Evolutionary conservation across 2,113 vertebrate species (phyloP), one percentile per base, ranked within the genome.

Genomic region (Plectropomus leopardus): DNA sequence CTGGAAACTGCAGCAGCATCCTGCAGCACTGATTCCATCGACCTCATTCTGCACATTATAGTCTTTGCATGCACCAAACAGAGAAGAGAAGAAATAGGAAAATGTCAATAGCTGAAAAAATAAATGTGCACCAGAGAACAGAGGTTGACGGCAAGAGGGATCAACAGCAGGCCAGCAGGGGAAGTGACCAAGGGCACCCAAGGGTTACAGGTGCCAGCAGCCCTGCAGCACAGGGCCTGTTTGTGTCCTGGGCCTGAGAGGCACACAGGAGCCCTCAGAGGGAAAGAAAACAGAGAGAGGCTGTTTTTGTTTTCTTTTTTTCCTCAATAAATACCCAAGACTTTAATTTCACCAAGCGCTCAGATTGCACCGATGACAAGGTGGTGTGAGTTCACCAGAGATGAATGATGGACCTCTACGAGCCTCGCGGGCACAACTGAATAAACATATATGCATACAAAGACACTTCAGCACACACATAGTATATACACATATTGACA

Each of bases 291-390:
- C n/a, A n/a, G 67, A 80, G 72, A 85, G 67, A 57, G 83, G 23
- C 77, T 64, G 72, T 78, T 81, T 87, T 82, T 82, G 66, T 76
- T 89, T 57, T 63, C 45, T 14, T 57, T 83, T 58, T 69, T 47
- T 30, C n/a, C 64, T 54, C 74, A 5, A 70, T 78, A 83, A 88
- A 87, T 83, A 79, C 48, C 59, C 78, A 48, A 30, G 75, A 73
- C 78, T 85, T 82, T 73, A 36, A 63, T 90, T 86, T 88, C 86
- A 86, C 34, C 60, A 0, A 63, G 24, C 17, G 40, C 80, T 90
- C 85, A 68, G 68, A 77, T 93, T 87, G 72, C 85, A 77, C 70
- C 1, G 76, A 81, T 36, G 79, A 54, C 78, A 48, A 32, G 54
- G 55, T 6, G 24, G 61, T 26, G 54, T 14, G 72, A 70, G 72